Conservation (phyloP, 2,888 invertebrate species). For the Rapana venosa region DNA sequence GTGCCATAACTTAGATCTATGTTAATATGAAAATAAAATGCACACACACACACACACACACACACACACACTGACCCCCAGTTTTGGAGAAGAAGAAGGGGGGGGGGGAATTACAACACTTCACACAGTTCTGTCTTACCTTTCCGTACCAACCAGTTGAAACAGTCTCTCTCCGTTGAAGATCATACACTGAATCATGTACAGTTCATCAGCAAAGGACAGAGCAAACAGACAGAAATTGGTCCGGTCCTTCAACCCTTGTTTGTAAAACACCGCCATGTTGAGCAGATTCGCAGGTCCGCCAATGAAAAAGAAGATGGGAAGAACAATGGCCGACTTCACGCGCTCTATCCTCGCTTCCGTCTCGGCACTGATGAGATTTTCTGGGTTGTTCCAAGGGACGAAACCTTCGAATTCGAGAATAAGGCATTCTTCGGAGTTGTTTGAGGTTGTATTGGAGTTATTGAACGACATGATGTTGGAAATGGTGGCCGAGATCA, state of each 20-base stretch:
- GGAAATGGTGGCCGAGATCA: too few species aligned
- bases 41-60: slow-evolving; percentile 1
- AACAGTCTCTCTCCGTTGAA: slow-evolving; percentile 17
- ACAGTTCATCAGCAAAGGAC: slow-evolving; percentile 21
- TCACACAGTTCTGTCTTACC: not conserved
- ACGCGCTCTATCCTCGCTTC: slow-evolving; percentile 2
- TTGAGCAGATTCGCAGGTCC: slow-evolving; percentile 14
- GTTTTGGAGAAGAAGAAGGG: too few species aligned
- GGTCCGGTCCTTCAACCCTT: slow-evolving; percentile 3
- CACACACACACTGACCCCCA: not conserved
- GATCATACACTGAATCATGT: slow-evolving; percentile 24
- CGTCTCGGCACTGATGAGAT: slow-evolving; percentile 19
- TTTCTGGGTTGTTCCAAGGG: slow-evolving; percentile 5
- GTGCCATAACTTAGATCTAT: too few species aligned
- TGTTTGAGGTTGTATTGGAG: not conserved
- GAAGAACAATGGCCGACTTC: slow-evolving; percentile 26
- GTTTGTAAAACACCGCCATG: slow-evolving; percentile 28
- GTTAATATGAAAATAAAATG: too few species aligned
- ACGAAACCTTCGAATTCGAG: not conserved
- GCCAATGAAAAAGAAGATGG: slow-evolving; percentile 29
- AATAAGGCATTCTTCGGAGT: not conserved
- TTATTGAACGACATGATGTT: not conserved
- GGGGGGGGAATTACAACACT: not conserved
- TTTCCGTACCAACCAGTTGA: not conserved
- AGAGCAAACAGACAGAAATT: slow-evolving; percentile 13